phyloP scores from a whole-genome alignment of 2,888 invertebrate genomes.

The Ophion costatus region DNA sequence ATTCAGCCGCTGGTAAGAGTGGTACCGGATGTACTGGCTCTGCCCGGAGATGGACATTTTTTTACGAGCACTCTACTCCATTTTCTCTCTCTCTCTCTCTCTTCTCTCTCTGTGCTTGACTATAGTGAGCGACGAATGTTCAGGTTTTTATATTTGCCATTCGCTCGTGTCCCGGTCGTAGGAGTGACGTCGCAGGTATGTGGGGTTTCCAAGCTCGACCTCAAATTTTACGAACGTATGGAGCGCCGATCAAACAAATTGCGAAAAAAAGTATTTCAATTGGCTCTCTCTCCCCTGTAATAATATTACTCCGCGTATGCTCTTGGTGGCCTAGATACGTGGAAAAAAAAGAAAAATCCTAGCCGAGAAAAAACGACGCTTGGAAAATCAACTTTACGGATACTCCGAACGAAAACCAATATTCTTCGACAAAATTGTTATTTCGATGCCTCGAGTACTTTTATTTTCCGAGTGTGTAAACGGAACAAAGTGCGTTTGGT shows the following conservation, averaged over 20 bases:
- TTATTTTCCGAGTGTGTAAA: neutral
- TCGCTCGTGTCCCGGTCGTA: neutral
- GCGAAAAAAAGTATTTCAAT: neutral
- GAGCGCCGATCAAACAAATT: neutral
- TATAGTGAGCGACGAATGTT: neutral
- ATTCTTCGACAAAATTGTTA: neutral
- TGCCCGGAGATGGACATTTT: neutral
- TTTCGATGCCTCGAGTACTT: neutral
- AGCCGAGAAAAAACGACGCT: neutral
- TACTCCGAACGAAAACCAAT: neutral
- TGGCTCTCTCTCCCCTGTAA: neutral
- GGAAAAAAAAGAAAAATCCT: neutral
- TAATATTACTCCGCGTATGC: neutral
- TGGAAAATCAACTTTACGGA: neutral
- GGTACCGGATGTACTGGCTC: slow-evolving; percentile 2
- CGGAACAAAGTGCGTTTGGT: neutral
- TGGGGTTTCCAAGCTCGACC: neutral
- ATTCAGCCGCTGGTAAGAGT: neutral
- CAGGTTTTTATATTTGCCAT: neutral
- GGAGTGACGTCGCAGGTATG: neutral
- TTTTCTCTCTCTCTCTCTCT: neutral
- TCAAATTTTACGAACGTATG: neutral
- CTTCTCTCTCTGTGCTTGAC: neutral
- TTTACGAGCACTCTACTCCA: slow-evolving; percentile 14
- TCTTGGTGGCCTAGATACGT: neutral